Conservation (phyloP, 1,140 invertebrate genomes). For the Drosophila melanogaster region Release_6_plus_ISO1_MT NT_037436.4:2838501-2839000, state of each 20-base stretch:
- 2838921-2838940: conserved; percentile 61
- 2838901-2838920: conserved; percentile 27
- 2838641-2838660: conserved; percentile 7
- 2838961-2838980: conserved; percentile 47
- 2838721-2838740: conserved; percentile 80
- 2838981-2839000: conserved; percentile 36
- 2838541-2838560: conserved; percentile 43
- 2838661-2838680: conserved; percentile 28
- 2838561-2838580: conserved; percentile 69
- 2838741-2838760: conserved; percentile 56
- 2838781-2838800: conserved; percentile 1
- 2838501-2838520: conserved; percentile 12
- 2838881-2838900: conserved; percentile 48
- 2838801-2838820: conserved; percentile 6
- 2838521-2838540: conserved; percentile 58
- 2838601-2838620: conserved; percentile 73
- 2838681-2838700: conserved; percentile 17
- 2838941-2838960: conserved; percentile 23
- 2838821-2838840: conserved; percentile 42
- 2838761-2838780: conserved; percentile 38
- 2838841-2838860: conserved; percentile 66
- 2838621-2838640: conserved; percentile 44
- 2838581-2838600: conserved; percentile 38
- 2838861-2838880: conserved; percentile 75
- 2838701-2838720: conserved; percentile 57